A percentile compares a stretch with the other conserved stretches of the same genome.
Evolutionary conservation across 2,113 vertebrate genomes (phyloP).

Genomic region (Eidolon helvum): DNA sequence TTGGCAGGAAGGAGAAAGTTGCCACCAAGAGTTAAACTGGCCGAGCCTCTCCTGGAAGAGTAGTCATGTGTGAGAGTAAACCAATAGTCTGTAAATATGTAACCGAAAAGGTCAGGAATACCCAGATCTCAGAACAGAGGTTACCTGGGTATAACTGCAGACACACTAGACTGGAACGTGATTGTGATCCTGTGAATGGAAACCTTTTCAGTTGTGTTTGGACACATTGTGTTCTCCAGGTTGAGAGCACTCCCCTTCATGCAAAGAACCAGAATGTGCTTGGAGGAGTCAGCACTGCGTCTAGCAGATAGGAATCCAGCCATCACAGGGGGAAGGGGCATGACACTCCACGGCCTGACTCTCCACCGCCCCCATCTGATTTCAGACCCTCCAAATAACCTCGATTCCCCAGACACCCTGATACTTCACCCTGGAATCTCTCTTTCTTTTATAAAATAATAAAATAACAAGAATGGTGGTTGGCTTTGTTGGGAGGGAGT

Average conservation of each 20-base stretch:
- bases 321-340: not conserved
- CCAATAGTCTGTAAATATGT: not conserved
- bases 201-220: not conserved
- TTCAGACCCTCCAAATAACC: not conserved
- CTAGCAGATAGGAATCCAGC: not conserved
- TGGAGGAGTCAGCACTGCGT: not conserved
- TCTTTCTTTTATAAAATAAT: not conserved
- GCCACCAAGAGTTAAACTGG: not conserved
- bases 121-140: not conserved
- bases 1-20: not conserved
- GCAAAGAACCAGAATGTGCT: not conserved
- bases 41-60: not conserved
- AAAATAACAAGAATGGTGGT: not conserved
- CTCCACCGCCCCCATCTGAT: not conserved
- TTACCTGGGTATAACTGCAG: not conserved
- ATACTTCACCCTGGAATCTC: not conserved
- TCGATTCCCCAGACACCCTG: not conserved
- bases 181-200: not conserved
- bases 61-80: not conserved
- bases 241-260: not conserved
- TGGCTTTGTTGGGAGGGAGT: not conserved
- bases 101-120: not conserved
- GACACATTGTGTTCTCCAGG: not conserved
- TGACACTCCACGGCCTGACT: not conserved
- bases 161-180: not conserved